Base-by-base conservation (phyloP, 2,888 invertebrate species). In the Drosophila cognata region DNA sequence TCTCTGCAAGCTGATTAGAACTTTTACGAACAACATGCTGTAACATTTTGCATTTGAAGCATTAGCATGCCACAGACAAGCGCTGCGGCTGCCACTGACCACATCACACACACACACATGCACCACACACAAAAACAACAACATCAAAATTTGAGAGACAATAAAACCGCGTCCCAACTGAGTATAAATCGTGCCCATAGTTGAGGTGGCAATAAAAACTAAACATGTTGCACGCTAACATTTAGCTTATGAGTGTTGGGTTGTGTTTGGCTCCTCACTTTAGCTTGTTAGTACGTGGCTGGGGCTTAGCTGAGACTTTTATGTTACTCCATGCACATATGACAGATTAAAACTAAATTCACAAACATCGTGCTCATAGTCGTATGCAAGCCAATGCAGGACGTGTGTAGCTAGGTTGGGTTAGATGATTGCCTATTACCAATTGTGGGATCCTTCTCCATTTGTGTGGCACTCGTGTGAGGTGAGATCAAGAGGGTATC, bases 181-280 rank as follows among this genome's bases (percentile, higher is more conserved):
- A 51, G 28, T 50, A 48, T 43, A 68, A 73, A 73, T 59, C 63
- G 68, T 41, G 25, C 18, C 57, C 38, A 35, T 53, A 41, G 62
- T 74, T 43, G 66, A 71, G 76, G 53, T 59, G 70, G 70, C 80
- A 79, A 79, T 82, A 80, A 82, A 87, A 82, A 82, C 80, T 82
- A 79, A 85, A 77, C 74, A 84, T 82, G 68, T 72, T 51, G 56
- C 28, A 43, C 52, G 61, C 48, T 52, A 29, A 10, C 46, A 25
- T 67, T 67, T 50, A 25, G 62, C 64, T 66, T 65, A 52, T 56
- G 64, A 36, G 11, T 55, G 55, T 55, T 11, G 35, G 25, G 25
- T 29, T 18, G 11, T 18, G 33, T 60, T 38, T 21, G 35, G 29
- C 16, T 25, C n/a, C 21, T 28, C 11, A 29, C 36, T 11, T 33